phyloP scores from a whole-genome alignment of 2,113 vertebrate species.

The Mirounga angustirostris region DNA sequence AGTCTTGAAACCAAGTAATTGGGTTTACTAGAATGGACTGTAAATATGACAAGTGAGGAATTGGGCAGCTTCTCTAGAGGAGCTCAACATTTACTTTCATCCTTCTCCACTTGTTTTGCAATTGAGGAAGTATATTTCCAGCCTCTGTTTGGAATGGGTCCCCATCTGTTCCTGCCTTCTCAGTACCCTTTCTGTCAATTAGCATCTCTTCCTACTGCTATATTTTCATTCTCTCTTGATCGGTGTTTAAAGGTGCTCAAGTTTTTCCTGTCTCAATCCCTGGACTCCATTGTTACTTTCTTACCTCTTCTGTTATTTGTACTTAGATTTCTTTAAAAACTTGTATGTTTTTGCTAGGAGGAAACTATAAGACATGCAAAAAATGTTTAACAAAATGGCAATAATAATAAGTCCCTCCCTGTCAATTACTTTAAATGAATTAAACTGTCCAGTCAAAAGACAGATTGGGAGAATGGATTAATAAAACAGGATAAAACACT shows the following conservation, averaged over 20 bases:
- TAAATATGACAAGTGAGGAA: neutral
- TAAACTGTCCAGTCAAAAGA: neutral
- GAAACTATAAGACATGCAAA: neutral
- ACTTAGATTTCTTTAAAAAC: neutral
- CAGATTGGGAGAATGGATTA: neutral
- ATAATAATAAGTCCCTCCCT: neutral
- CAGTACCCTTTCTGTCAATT: neutral
- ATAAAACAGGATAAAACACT: neutral
- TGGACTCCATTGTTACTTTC: neutral
- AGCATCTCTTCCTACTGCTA: neutral
- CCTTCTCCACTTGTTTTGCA: neutral
- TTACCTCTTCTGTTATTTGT: neutral
- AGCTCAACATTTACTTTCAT: neutral
- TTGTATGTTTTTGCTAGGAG: neutral
- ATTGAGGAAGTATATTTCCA: neutral
- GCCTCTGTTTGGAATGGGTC: neutral
- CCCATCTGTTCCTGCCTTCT: neutral
- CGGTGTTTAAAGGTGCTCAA: neutral
- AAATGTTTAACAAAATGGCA: neutral
- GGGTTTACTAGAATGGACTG: neutral
- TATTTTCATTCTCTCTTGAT: neutral
- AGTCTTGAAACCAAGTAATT: conserved; percentile 6
- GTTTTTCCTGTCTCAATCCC: conserved; percentile 5
- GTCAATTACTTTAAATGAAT: conserved; percentile 30
- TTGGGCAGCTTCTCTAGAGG: neutral